Base-by-base conservation (phyloP, 2,113 vertebrate species). In the Lophotis ruficrista region DNA sequence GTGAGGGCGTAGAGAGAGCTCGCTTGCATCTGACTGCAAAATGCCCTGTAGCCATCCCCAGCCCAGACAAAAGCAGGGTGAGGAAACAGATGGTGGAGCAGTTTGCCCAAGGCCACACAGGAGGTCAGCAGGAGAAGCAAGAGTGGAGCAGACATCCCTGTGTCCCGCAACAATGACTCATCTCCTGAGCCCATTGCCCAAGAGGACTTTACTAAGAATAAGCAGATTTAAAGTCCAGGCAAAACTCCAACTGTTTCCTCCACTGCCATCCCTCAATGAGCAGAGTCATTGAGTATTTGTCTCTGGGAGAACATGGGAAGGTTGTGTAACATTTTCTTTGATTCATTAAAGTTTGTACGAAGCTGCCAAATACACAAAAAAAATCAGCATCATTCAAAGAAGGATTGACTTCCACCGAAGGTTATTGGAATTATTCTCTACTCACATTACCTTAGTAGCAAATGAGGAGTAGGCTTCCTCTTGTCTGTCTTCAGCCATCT, bases 51-150 rank as follows among this genome's bases (percentile, higher is more conserved):
- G 86, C 83, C 86, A 90, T 89, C 9, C 58, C 41, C 71, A 66
- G 83, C 45, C 70, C 47, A 80, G n/a, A 89, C 21, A 91, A 88
- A 88, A 87, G 53, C 8, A 8, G 50, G 23, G 31, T 47, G 38
- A 73, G 86, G 85, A 96, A 96, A 88, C 93, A 95, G 85, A 91
- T 93, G 94, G 90, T 65, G 54, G 51, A 96, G 47, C 20, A 24
- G 47, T 70, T 93, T 96, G 93, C 75, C 85, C 76, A 86, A 73
- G 73, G 84, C 92, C 62, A 58, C 37, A 30, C 22, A 96, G 62
- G 75, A 87, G 25, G 37, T 93, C 90, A 91, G 30, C 45, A 65
- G 81, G 31, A 96, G 93, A 94, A 90, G 51, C 14, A 85, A n/a
- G 76, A 87, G n/a, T 28, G 51, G 37, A 92, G 38, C 70, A 83